phyloP scores from a whole-genome alignment of 2,113 vertebrate genomes.

The Neogobius melanostomus region DNA sequence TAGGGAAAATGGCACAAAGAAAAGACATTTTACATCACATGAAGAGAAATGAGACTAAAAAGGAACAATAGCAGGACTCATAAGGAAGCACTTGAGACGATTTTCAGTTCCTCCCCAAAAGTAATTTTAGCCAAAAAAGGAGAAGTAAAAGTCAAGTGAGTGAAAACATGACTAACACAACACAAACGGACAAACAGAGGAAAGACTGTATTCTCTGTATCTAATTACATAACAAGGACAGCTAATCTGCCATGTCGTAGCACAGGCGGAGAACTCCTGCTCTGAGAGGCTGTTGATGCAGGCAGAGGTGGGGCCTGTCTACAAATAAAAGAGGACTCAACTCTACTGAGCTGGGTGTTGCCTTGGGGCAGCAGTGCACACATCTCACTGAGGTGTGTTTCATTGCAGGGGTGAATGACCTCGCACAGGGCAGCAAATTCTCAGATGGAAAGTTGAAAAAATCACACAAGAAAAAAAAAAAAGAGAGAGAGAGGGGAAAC shows the following conservation, averaged over 20 bases:
- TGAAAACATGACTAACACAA: background rate
- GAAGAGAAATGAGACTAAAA: slow-evolving; percentile 39
- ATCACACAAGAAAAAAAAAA: background rate
- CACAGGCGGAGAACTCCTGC: slow-evolving; percentile 20
- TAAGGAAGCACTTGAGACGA: slow-evolving; percentile 42
- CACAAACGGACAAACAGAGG: background rate
- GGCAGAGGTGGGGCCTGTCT: slow-evolving; percentile 30
- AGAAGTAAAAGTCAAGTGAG: slow-evolving; percentile 15
- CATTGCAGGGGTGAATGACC: slow-evolving; percentile 37
- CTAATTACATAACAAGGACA: slow-evolving; percentile 3
- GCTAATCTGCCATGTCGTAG: background rate
- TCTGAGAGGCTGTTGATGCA: slow-evolving; percentile 38
- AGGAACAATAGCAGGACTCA: slow-evolving; percentile 39
- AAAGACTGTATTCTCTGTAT: background rate
- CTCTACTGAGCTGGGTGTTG: slow-evolving; percentile 24
- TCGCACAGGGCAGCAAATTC: slow-evolving; percentile 21
- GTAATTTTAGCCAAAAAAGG: background rate
- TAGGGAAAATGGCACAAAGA: slow-evolving; percentile 39
- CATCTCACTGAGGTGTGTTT: slow-evolving; percentile 48
- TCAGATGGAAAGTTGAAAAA: slow-evolving; percentile 1
- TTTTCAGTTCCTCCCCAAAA: slow-evolving; percentile 34
- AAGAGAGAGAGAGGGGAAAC: background rate
- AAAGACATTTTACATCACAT: slow-evolving; percentile 48
- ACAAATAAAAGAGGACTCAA: slow-evolving; percentile 27
- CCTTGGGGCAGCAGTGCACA: slow-evolving; percentile 34